Conservation (phyloP, 2,797 vertebrate genomes). For the Poecilia picta region DNA sequence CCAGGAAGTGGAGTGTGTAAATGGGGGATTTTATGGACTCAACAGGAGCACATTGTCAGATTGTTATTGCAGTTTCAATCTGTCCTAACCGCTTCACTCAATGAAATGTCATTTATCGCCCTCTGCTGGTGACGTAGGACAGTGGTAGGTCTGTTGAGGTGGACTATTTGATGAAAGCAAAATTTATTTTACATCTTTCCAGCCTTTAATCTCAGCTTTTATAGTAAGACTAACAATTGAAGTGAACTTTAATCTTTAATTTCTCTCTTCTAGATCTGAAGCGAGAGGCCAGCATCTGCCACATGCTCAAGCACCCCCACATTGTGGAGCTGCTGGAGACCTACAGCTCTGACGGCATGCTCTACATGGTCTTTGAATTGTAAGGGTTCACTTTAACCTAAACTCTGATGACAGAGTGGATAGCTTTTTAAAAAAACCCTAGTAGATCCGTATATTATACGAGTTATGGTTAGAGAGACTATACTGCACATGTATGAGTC, state of each 20-base stretch:
- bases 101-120: slow-evolving; percentile 26
- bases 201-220: not conserved
- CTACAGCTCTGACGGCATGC: slow-evolving; percentile 99
- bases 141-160: not conserved
- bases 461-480: not conserved
- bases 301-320: slow-evolving; percentile 99
- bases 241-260: slow-evolving; percentile 14
- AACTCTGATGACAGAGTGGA: not conserved
- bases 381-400: slow-evolving; percentile 78
- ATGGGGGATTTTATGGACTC: slow-evolving; percentile 66
- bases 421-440: not conserved
- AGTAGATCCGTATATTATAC: not conserved
- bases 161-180: not conserved
- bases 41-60: slow-evolving; percentile 50
- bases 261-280: slow-evolving; percentile 88
- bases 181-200: not conserved
- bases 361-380: slow-evolving; percentile 99
- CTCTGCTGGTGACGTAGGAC: slow-evolving; percentile 39
- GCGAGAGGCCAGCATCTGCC: slow-evolving; percentile 99
- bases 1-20: slow-evolving; percentile 61
- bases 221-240: not conserved
- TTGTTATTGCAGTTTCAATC: slow-evolving; percentile 12
- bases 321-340: slow-evolving; percentile 98
- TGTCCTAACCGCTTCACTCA: not conserved
- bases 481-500: not conserved